Conservation (phyloP, 2,113 vertebrate species). For the Dinomys branickii region DNA sequence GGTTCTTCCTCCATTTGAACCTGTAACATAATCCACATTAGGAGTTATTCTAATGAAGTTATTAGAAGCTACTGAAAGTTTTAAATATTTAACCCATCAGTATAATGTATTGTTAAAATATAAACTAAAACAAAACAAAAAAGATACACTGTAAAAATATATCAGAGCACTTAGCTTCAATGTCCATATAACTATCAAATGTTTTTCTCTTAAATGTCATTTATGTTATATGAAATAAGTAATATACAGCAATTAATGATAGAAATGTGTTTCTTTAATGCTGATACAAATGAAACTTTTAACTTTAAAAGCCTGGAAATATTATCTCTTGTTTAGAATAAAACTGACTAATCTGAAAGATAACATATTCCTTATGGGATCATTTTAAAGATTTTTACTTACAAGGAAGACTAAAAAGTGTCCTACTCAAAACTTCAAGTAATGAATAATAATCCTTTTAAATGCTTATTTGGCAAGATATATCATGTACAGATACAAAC, state of each 20-base stretch:
- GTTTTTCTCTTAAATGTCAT: neutral
- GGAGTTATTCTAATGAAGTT: neutral
- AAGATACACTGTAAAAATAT: constrained; percentile 7
- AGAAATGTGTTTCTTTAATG: constrained; percentile 27
- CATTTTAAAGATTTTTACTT: constrained; percentile 34
- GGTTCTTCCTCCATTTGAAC: constrained; percentile 69
- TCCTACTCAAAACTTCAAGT: constrained; percentile 12
- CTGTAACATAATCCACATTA: constrained; percentile 80
- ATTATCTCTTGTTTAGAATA: constrained; percentile 27
- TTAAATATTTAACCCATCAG: constrained; percentile 53
- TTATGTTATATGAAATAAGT: neutral
- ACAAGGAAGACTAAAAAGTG: neutral
- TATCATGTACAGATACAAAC: neutral
- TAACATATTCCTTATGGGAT: neutral
- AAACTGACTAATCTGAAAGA: neutral
- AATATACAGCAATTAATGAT: neutral
- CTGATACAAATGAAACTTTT: constrained; percentile 12
- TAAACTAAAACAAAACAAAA: neutral
- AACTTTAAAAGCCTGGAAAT: neutral
- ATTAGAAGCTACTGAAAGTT: neutral
- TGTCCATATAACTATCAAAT: neutral
- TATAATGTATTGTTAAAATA: constrained; percentile 33
- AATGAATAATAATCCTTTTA: constrained; percentile 36
- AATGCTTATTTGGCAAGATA: neutral
- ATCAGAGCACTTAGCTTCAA: neutral